Evolutionary conservation across 1,140 invertebrate species (phyloP), one percentile per base, ranked within the genome.

Genomic region (Pseudomyrmex dendroicus): DNA sequence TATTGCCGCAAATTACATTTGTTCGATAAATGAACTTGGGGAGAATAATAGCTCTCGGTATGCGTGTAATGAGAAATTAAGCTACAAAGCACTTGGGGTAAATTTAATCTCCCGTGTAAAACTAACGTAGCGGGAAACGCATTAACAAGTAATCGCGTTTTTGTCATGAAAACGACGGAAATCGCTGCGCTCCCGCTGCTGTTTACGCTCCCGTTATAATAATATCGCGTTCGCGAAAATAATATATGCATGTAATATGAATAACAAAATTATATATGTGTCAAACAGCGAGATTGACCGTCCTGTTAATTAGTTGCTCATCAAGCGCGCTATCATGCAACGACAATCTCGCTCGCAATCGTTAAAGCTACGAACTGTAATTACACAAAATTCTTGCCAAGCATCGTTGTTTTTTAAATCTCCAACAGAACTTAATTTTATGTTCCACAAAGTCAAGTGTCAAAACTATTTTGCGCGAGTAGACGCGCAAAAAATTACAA

Each of bases 391-490:
- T 46, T 5, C 61, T 13, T 17, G 13, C 15, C 15, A 48, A 3
- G 25, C 25, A 3, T 74, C 25, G 13, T n/a, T 48, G 78, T 74
- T 61, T 68, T 74, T 54, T 54, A 63, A 63, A 20, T 13, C 57
- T 2, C 66, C 35, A 64, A 54, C 25, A 44, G 66, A 50, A 86
- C 56, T 72, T 66, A 74, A 54, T 20, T 59, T 74, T 74, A 68
- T 12, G 76, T 17, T 22, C 5, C 13, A 84, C 50, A 61, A 73
- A 86, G 50, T 20, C 46, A 8, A 56, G 52, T 48, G 12, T 66
- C 72, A 86, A 83, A 86, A 76, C 83, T 72, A 86, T 86, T 83
- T 83, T 48, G 70, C 61, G 52, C 63, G 64, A 82, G n/a, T 22
- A 68, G 54, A 17, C 48, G 9, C n/a, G 2, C 20, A 12, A 8